Conservation (phyloP, 2,113 vertebrate species). For the Apus apus region DNA sequence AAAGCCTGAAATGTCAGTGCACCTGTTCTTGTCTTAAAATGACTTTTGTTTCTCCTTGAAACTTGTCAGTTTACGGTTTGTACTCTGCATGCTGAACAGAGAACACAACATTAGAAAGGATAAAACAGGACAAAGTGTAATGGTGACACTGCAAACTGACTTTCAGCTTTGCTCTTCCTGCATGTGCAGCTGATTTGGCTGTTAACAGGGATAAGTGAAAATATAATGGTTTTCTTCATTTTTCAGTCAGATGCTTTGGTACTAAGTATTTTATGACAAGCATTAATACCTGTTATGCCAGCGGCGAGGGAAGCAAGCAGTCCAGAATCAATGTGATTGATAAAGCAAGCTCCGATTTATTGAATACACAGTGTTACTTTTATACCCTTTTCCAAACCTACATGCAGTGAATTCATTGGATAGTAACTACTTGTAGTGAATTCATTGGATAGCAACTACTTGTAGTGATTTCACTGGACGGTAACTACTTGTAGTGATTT, state of each 20-base stretch:
- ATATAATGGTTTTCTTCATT: background rate
- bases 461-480: no score
- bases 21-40: background rate
- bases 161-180: background rate
- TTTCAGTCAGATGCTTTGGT: background rate
- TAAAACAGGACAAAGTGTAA: fast-evolving
- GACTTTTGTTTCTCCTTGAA: background rate
- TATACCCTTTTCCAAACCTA: no score
- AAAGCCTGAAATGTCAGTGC: background rate
- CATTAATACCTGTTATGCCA: background rate
- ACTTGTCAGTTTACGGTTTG: background rate
- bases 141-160: background rate
- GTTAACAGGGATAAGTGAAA: background rate
- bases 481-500: no score
- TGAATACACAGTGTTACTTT: no score
- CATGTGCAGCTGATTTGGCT: background rate
- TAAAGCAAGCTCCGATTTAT: no score
- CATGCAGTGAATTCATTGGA: no score
- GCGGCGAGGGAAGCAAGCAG: no score
- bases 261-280: background rate
- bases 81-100: background rate
- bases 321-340: no score
- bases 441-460: no score
- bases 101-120: background rate
- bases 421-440: no score